Evolutionary conservation across 2,797 vertebrate species (phyloP), one percentile per base, ranked within the genome.

Genomic region (Hipposideros larvatus): DNA sequence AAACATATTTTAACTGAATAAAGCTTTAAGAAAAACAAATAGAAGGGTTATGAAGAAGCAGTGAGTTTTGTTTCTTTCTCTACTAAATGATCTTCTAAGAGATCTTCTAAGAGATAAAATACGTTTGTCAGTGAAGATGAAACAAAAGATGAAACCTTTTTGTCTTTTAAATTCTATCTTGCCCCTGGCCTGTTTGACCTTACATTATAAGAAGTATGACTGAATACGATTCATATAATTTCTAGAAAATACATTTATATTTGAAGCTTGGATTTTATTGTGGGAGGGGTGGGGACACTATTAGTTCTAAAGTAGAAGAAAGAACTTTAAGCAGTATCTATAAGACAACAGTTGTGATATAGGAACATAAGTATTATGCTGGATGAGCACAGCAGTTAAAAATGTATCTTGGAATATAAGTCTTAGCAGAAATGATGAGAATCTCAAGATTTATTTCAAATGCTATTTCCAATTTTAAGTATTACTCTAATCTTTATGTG

Each of bases 161-260:
- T 74, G 70, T 86, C 41, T 48, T 61, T 94, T 96, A 80, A 92
- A 85, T 96, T 96, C 68, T 95, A 1, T 92, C 74, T 96, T 80
- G 41, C 87, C 55, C 46, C 31, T 34, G 91, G 31, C 37, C 43
- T 89, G 34, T 86, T 89, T 82, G n/a, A 86, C 83, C 91, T 87
- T 2, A 53, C 41, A 24, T 71, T 78, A 7, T 71, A 78, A 92
- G 66, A 92, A 83, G 28, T 77, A 86, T 70, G 24, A 46, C 2
- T 65, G 28, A 90, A 11, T 14, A 74, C 66, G 51, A 51, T 85
- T 90, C 31, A 59, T 94, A 53, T 9, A 66, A 51, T 83, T 70
- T 82, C 59, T 80, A 63, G 55, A 91, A 87, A 80, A 80, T 79
- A 2, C 11, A 34, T 51, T 63, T 66, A 22, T 68, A 70, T 90